A percentile compares a stretch with the other conserved stretches of the same genome.
phyloP scores from a whole-genome alignment of 2,113 vertebrate species.

The Silurus asotus region DNA sequence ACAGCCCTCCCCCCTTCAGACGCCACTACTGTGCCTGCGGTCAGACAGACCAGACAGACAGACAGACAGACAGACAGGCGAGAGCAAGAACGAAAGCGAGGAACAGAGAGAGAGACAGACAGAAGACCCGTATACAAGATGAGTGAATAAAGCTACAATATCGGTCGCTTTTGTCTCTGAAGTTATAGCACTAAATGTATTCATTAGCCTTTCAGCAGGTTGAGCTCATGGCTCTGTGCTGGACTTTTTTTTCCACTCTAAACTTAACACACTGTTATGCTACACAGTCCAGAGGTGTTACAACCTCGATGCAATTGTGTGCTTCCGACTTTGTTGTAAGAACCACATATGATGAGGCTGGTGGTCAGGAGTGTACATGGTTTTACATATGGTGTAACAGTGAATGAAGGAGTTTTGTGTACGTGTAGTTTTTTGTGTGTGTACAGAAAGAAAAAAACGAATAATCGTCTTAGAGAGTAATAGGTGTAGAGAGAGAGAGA shows the following conservation, averaged over 20 bases:
- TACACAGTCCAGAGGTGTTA: background rate
- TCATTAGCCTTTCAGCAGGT: background rate
- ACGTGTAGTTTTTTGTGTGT: background rate
- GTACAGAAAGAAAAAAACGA: background rate
- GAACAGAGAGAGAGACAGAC: background rate
- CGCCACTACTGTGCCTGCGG: background rate
- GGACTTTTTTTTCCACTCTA: background rate
- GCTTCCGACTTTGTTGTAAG: background rate
- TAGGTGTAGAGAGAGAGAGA: background rate
- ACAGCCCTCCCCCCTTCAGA: slow-evolving; percentile 62
- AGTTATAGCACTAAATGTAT: background rate
- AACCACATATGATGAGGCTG: background rate
- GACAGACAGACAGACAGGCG: background rate
- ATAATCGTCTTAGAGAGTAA: background rate
- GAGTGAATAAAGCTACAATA: background rate
- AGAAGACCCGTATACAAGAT: background rate
- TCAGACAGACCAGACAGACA: background rate
- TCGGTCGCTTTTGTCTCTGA: background rate
- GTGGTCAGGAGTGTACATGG: background rate
- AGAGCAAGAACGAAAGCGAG: background rate
- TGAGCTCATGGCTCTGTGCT: too few relatives aligned
- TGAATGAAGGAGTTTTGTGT: background rate
- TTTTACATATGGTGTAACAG: background rate
- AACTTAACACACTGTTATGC: background rate
- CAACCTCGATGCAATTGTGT: background rate